Evolutionary conservation across 2,888 invertebrate genomes (phyloP).

Genomic region (Drosophila pullipes): DNA sequence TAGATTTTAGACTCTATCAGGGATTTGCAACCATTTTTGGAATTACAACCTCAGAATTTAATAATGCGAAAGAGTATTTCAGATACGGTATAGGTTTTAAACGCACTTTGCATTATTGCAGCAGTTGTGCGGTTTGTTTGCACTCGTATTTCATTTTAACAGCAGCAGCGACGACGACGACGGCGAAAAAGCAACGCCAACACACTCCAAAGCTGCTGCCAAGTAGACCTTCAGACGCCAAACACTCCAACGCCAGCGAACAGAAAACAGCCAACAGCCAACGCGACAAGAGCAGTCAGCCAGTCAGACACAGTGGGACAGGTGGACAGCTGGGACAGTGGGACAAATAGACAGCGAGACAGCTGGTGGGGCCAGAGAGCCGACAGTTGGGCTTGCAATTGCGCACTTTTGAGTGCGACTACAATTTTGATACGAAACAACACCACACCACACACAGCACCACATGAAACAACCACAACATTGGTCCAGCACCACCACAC

Average conservation of each 20-base stretch:
- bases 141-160: slow-evolving; percentile 79
- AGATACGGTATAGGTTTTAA: not conserved
- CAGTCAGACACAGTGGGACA: slow-evolving; percentile 46
- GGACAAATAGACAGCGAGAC: slow-evolving; percentile 42
- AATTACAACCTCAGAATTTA: not conserved
- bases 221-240: slow-evolving; percentile 81
- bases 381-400: slow-evolving; percentile 77
- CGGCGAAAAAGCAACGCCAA: slow-evolving; percentile 62
- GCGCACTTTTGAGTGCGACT: slow-evolving; percentile 75
- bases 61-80: slow-evolving; percentile 39
- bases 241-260: slow-evolving; percentile 77
- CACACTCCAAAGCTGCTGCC: slow-evolving; percentile 79
- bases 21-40: not conserved
- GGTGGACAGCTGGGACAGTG: slow-evolving; percentile 50
- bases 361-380: slow-evolving; percentile 49
- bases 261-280: slow-evolving; percentile 39
- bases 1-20: not conserved
- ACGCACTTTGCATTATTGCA: slow-evolving; percentile 32
- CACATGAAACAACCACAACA: slow-evolving; percentile 6
- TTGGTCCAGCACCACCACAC: slow-evolving; percentile 42
- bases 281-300: slow-evolving; percentile 66
- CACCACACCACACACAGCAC: slow-evolving; percentile 28
- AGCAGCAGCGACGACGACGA: slow-evolving; percentile 29
- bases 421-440: slow-evolving; percentile 61
- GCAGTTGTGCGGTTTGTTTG: slow-evolving; percentile 65